Base-by-base conservation (phyloP, 2,888 invertebrate species). In the Hydraecia micacea region DNA sequence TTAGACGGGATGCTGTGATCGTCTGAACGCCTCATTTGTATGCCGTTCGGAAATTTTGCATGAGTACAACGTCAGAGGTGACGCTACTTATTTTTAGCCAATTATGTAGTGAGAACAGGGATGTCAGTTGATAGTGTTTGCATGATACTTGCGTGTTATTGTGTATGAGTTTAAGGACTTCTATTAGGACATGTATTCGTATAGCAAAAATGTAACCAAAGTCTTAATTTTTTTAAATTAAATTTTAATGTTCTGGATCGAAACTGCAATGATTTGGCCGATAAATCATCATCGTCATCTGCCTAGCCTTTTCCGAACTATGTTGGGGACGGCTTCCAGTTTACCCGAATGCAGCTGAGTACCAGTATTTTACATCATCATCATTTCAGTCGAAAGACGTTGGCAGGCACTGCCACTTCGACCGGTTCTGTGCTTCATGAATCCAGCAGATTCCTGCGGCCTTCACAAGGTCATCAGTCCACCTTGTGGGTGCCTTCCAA, bases 1-100 rank as follows among this genome's bases (percentile, higher is more conserved):
- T 90, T 90, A 89, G 86, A 85, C 80, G 84, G 90, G 87, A 88
- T 90, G 83, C 87, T 83, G 88, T 87, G 89, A 91, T 90, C 90
- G 82, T 84, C 77, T 83, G 79, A 84, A 87, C 81, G 83, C 84
- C 88, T 89, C 86, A 89, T 90, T 90, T 89, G 91, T 90, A 90
- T 89, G 89, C 90, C 82, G 84, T 88, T 88, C 86, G 84, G 74
- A 84, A 88, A 87, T 87, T 85, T 87, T 88, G 89, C 80, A 87
- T 75, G 84, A 88, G 81, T 77, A 77, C 76, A 85, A 81, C 89
- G 84, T 87, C 85, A 84, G 83, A 85, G 81, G 69, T 86, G 73
- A 60, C 60, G 71, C 73, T 77, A 69, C 65, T 84, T 85, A 79
- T 83, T 85, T 85, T 86, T 79, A 69, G n/a, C 58, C 71, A 78